Evolutionary conservation across 2,888 invertebrate species (phyloP), one percentile per base, ranked within the genome.

Genomic region (Lottia scabra): DNA sequence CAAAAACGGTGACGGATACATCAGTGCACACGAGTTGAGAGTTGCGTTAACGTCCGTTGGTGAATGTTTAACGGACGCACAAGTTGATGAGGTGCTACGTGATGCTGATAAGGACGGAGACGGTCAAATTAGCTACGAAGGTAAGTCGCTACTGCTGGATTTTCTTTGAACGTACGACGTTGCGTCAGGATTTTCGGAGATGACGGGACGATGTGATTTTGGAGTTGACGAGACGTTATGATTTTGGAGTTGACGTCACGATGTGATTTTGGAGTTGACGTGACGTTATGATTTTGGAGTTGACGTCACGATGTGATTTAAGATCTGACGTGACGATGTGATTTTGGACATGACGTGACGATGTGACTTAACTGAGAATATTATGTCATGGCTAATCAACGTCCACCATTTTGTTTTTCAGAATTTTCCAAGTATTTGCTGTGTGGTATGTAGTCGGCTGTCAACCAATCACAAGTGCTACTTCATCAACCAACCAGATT

Each of bases 91-190:
- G 13, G 56, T 56, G 13, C 23, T 56, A 56, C 56, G 56, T 12
- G 56, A 56, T 56, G 56, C 56, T 23, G 56, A 56, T 56, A 56
- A 56, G 23, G 56, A 56, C 23, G 56, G 56, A 19, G 56, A 56
- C 23, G 56, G 56, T 23, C 56, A 56, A 13, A 56, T 56, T 56
- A 56, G 56, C 23, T 56, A 56, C 23, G 56, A 56, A 56, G 56
- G 56, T 56, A 56, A 19, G 19, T 38, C 38, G 8, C 38, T 38
- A 38, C 38, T 6, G 38, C 10, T 10, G 5, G 10, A 5, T 10
- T 38, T 10, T 4, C 8, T 38, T 5, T 2, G 30, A 30, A 38
- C 38, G 10, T 38, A 6, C 5, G 38, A 30, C 30, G 30, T 30
- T 30, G 30, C 30, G 5, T 30, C 6, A 30, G 30, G 30, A 30